Base-by-base conservation (phyloP, 2,113 vertebrate species). In the Gnathonemus longibarbis region DNA sequence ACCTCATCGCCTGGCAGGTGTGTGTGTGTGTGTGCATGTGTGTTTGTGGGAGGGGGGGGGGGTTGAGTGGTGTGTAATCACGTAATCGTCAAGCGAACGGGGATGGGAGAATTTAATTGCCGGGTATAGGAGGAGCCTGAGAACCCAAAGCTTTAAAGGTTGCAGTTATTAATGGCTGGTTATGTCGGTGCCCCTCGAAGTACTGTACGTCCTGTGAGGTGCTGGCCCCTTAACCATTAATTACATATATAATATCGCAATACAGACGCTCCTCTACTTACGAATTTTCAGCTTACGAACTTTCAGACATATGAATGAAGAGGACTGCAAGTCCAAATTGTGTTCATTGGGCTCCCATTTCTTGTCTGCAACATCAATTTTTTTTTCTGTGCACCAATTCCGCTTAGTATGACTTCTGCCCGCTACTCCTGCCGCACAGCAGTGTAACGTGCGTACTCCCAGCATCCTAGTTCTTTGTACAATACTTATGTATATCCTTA, bases 1-100 rank as follows among this genome's bases (percentile, higher is more conserved):
- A 99, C 92, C 96, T 99, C 93, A 99, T 99, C 62, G 98, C 98
- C 0, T 99, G 98, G 98, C 98, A 99, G 98, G 98, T 99, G 91
- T 88, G 27, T 31, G 62, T 70, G 62, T 66, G 24, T n/a, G 56
- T 62, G 56, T 56, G 21, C 24, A 21, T 70, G 62, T 66, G 24
- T 10, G 56, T 58, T 21, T 21, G 53, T 24, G 53, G 56, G 56
- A 0, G 70, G 56, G 3, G 70, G 27, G 27, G 70, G 62, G n/a
- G 24, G 88, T 24, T 45, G 8, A 31, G 6, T 5, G 5, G 62
- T 35, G 17, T 21, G 19, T 83, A 17, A 24, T 83, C 39, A 42
- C 74, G 13, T 27, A 13, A 49, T 27, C 10, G n/a, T 1, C n/a
- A 17, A 4, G 27, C 11, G 35, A 53, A 31, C 5, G 3, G 85